Base-by-base conservation (phyloP, 2,113 vertebrate species). In the Neodon shergylaensis region DNA sequence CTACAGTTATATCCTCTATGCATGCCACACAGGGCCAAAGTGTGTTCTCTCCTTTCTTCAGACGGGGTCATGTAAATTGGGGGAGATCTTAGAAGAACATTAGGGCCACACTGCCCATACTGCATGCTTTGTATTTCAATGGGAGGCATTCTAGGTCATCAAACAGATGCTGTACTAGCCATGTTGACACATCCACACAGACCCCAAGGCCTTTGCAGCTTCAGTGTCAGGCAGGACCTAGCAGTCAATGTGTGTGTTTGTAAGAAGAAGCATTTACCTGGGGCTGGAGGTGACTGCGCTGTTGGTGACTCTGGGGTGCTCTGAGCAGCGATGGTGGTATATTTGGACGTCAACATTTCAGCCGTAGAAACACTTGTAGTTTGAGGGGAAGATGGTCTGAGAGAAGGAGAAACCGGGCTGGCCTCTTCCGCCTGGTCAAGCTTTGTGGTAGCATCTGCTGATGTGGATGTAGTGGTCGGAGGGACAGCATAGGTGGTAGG, bases 221-320 rank as follows among this genome's bases (percentile, higher is more conserved):
- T 74, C 58, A 4, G n/a, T 2, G 58, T 3, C 63, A 10, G 33
- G 3, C 6, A 11, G 39, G 17, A 26, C 36, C 39, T 28, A 44
- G 31, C 7, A 7, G 4, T 36, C 52, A 86, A 39, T 39, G 0
- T 63, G n/a, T 54, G 26, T 24, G 16, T 73, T 13, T 5, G 3
- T 12, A 61, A 8, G n/a, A 61, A 8, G n/a, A 63, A 4, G 14
- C 5, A 42, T 0, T 94, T 98, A 99, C 99, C 99, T 98, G 98
- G 52, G 31, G 92, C 73, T 24, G 94, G 95, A 84, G 98, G 96
- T 0, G 77, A 68, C 0, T 26, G 70, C 3, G 84, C 90, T 24
- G 68, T 52, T n/a, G 94, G 17, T 0, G 47, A 28, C 0, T 0
- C 54, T 1, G 97, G 96, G 91, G 96, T 97, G 70, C 90, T 96